A percentile compares a stretch with the other conserved stretches of the same genome.
Evolutionary conservation across 1,140 invertebrate species (phyloP).

Genomic region (Amphibalanus amphitrite): DNA sequence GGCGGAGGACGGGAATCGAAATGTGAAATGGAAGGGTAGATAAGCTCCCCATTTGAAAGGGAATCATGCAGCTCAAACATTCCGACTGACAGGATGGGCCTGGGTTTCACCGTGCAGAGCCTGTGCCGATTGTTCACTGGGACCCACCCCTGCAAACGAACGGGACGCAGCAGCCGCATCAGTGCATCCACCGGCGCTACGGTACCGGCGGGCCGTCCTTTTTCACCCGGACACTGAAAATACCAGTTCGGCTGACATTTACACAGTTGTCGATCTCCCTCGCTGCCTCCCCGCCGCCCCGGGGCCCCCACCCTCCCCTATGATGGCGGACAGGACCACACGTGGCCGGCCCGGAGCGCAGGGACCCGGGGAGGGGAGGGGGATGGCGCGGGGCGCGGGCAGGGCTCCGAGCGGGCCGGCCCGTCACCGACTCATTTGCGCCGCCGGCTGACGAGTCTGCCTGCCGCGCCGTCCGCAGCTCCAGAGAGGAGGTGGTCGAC

Average conservation of each 20-base stretch:
- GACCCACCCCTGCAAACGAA: no score
- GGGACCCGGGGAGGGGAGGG: no score
- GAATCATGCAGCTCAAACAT: no score
- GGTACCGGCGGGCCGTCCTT: neutral
- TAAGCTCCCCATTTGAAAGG: no score
- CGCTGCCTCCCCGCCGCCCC: neutral
- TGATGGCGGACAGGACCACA: neutral
- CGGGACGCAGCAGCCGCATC: no score
- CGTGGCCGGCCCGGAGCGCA: neutral
- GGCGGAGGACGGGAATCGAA: no score
- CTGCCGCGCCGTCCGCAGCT: conserved; percentile 9
- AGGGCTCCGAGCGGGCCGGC: neutral
- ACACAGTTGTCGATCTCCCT: neutral
- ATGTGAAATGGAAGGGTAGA: no score
- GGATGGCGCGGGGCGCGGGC: neutral
- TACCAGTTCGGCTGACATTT: neutral
- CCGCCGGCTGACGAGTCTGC: neutral
- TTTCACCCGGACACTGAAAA: neutral
- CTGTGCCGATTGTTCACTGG: no score
- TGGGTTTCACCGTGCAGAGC: no score
- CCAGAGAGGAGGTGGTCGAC: conserved; percentile 50
- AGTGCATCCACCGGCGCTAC: neutral
- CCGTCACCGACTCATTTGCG: no score
- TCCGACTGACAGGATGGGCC: no score
- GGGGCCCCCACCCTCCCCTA: neutral